These are phyloP conservation scores for Temnothorax longispinosus DNA, from an alignment of 1,140 invertebrate species.

Conservation along the genomic window DNA sequence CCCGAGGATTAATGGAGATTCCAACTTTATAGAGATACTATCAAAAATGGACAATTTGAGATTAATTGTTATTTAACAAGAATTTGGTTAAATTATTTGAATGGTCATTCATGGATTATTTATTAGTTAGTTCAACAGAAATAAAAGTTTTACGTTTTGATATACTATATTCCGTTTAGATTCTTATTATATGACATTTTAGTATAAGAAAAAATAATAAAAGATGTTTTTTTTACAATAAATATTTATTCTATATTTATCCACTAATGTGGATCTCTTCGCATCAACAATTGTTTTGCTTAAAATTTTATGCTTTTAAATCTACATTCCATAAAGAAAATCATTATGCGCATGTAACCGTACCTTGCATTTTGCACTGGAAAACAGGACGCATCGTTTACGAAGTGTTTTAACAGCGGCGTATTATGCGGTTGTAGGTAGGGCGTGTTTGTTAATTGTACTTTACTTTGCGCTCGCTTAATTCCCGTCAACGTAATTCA, in stretches of 20 bases:
- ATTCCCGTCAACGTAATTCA: slow-evolving; percentile 24
- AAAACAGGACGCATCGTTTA: slow-evolving; percentile 13
- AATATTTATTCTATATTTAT: not conserved
- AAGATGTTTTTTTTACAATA: not conserved
- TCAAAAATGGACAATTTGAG: too few species aligned
- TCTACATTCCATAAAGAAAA: slow-evolving; percentile 6
- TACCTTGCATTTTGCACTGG: not conserved
- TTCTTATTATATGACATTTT: not conserved
- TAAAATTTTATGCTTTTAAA: slow-evolving; percentile 6
- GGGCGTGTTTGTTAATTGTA: slow-evolving; percentile 33
- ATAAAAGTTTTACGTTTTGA: not conserved
- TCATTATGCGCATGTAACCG: not conserved
- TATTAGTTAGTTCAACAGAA: not conserved
- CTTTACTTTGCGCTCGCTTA: slow-evolving; percentile 25
- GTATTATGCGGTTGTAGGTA: not conserved
- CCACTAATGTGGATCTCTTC: not conserved
- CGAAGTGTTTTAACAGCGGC: slow-evolving; percentile 5
- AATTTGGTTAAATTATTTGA: not conserved
- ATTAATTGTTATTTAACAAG: not conserved
- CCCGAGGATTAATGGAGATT: too few species aligned
- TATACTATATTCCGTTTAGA: not conserved
- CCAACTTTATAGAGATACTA: not conserved
- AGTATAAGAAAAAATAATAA: not conserved
- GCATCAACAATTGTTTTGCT: not conserved
- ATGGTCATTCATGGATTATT: not conserved